Conservation (phyloP, 2,113 vertebrate species). For the Colistium nudipinnis region DNA sequence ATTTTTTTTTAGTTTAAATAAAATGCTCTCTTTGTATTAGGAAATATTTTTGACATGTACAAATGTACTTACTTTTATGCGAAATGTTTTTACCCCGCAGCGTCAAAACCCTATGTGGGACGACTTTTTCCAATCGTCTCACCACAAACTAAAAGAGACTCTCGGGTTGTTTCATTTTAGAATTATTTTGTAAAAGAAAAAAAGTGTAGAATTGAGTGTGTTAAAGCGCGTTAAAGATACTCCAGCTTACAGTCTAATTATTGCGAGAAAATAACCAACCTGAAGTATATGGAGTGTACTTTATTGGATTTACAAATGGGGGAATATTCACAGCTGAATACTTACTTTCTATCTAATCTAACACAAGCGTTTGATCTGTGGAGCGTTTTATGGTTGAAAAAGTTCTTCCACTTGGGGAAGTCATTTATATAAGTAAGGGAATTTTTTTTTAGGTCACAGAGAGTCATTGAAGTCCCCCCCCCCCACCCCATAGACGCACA, state of each 20-base stretch:
- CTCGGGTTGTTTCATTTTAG: background rate
- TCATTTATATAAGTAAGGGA: conserved; percentile 16
- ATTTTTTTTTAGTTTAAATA: background rate
- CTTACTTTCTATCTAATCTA: background rate
- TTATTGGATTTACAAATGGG: background rate
- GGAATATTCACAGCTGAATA: background rate
- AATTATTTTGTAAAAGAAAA: background rate
- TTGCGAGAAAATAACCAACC: conserved; percentile 3
- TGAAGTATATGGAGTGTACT: background rate
- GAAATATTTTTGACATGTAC: background rate
- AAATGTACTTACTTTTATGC: background rate
- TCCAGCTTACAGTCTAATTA: background rate
- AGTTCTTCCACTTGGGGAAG: background rate
- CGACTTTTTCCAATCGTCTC: too few species aligned
- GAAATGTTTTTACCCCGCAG: too few species aligned
- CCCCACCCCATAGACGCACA: conserved; percentile 15
- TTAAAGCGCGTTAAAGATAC: background rate
- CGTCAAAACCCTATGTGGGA: too few species aligned
- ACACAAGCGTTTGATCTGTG: conserved; percentile 11
- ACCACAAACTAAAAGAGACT: background rate
- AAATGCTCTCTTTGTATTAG: background rate
- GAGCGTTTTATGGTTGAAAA: background rate
- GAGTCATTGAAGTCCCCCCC: conserved; percentile 28
- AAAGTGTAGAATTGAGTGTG: background rate
- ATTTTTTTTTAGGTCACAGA: conserved; percentile 34